These are phyloP conservation scores for Porites australiensis DNA, from an alignment of 64 coral and sea anemone species.

Conservation along the genomic window DNA sequence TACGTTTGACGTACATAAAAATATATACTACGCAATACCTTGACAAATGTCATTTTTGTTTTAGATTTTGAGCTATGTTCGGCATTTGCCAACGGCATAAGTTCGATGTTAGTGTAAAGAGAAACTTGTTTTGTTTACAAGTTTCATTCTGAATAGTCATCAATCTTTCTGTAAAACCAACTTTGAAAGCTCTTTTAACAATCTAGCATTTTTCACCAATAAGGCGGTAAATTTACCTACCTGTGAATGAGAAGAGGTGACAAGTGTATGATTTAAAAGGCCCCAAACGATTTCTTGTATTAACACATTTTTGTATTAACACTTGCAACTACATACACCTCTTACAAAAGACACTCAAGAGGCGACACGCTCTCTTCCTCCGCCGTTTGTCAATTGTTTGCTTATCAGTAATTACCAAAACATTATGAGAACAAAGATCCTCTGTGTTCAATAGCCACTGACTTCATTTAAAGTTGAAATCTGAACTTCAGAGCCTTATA, in stretches of 20 bases:
- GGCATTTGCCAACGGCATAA: background rate
- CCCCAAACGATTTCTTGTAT: background rate
- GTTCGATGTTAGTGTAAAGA: background rate
- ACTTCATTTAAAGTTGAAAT: conserved; percentile 3
- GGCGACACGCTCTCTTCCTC: conserved; percentile 44
- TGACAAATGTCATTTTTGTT: no score
- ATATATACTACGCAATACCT: no score
- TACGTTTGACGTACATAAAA: no score
- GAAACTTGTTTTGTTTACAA: conserved; percentile 5
- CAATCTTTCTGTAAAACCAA: background rate
- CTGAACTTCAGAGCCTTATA: background rate
- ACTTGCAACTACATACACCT: background rate
- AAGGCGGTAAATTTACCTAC: background rate
- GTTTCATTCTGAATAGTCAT: background rate
- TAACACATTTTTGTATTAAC: background rate
- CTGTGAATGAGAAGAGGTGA: background rate
- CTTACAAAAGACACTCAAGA: background rate
- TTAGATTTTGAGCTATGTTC: background rate
- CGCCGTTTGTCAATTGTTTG: conserved; percentile 6
- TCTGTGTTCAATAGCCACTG: conserved; percentile 12
- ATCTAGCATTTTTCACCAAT: background rate
- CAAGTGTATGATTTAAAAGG: background rate
- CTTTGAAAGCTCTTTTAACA: background rate
- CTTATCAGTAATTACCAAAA: conserved; percentile 32
- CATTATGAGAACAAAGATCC: conserved; percentile 44